A percentile compares a stretch with the other conserved stretches of the same genome.
phyloP scores from a whole-genome alignment of 1,140 invertebrate species.

The Wasmannia auropunctata region DNA sequence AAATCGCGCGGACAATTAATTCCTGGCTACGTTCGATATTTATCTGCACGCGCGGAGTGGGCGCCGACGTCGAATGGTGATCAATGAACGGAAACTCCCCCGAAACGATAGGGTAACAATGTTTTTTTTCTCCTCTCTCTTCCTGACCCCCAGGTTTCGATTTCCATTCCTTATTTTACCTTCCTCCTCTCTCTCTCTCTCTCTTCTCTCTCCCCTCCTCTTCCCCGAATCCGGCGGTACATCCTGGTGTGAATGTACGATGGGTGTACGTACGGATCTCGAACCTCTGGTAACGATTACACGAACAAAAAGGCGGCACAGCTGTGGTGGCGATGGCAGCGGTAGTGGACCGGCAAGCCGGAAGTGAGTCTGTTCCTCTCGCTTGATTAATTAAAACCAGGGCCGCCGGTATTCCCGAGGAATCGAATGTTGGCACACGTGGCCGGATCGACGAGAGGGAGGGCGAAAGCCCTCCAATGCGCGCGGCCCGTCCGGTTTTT shows the following conservation, averaged over 20 bases:
- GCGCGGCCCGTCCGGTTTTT: constrained; percentile 62
- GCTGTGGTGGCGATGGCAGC: not conserved
- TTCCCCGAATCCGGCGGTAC: not conserved
- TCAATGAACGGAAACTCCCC: constrained; percentile 18
- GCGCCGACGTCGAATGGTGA: constrained; percentile 10
- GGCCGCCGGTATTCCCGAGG: constrained; percentile 67
- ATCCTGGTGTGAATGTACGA: constrained; percentile 18
- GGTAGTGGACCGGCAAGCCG: not conserved
- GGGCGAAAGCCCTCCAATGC: constrained; percentile 34
- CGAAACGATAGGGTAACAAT: not conserved
- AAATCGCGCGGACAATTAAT: constrained; percentile 53
- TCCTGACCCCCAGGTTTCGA: constrained; percentile 30
- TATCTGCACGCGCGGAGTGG: constrained; percentile 3
- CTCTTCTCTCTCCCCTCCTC: not conserved
- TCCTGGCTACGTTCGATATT: constrained; percentile 37
- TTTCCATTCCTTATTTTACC: constrained; percentile 63
- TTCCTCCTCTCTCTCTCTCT: not conserved
- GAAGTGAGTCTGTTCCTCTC: constrained; percentile 48
- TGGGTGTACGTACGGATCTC: not conserved
- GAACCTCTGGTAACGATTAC: constrained; percentile 57
- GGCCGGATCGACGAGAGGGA: constrained; percentile 30
- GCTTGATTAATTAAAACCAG: constrained; percentile 77
- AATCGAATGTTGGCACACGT: constrained; percentile 72
- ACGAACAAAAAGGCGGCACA: constrained; percentile 36
- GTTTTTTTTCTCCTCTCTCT: constrained; percentile 13